Evolutionary conservation across 1,140 invertebrate species (phyloP).

Genomic region (Periplaneta americana): DNA sequence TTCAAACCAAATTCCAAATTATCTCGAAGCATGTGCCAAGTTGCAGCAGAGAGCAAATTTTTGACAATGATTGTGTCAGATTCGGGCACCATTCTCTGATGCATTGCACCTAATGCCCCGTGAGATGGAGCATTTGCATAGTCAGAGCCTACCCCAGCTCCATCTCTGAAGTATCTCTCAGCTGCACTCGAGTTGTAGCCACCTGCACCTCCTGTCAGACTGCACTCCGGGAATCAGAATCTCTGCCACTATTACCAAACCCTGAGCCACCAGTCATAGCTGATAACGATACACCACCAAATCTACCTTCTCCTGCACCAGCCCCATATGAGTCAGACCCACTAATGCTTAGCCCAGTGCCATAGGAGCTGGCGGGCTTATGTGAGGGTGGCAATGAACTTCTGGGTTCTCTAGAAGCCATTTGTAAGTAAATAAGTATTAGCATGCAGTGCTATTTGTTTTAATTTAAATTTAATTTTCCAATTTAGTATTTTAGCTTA

Average conservation of each 20-base stretch:
- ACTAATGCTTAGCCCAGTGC: background rate
- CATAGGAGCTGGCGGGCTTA: slow-evolving; percentile 9
- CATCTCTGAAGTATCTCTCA: slow-evolving; percentile 15
- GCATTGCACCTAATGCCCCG: slow-evolving; percentile 2
- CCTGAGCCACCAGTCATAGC: slow-evolving; percentile 10
- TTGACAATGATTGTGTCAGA: slow-evolving; percentile 67
- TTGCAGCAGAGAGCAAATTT: slow-evolving; percentile 74
- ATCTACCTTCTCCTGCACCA: background rate
- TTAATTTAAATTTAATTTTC: too few species aligned
- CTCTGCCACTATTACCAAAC: slow-evolving; percentile 19
- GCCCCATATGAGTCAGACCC: background rate
- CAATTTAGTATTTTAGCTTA: too few species aligned
- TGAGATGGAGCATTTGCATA: slow-evolving; percentile 10
- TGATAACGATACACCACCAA: background rate
- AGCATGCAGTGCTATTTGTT: too few species aligned
- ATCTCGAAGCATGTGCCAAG: slow-evolving; percentile 80
- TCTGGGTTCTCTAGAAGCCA: too few species aligned
- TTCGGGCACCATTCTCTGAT: slow-evolving; percentile 27
- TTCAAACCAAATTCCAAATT: slow-evolving; percentile 91
- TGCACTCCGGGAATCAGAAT: slow-evolving; percentile 22
- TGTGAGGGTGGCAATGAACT: too few species aligned
- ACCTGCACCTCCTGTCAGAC: slow-evolving; percentile 16
- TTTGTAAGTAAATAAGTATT: too few species aligned
- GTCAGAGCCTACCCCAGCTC: slow-evolving; percentile 17
- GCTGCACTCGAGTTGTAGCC: slow-evolving; percentile 11